These are phyloP conservation scores for Pherbina coryleti DNA, from an alignment of 2,888 invertebrate species.

Conservation along the genomic window DNA sequence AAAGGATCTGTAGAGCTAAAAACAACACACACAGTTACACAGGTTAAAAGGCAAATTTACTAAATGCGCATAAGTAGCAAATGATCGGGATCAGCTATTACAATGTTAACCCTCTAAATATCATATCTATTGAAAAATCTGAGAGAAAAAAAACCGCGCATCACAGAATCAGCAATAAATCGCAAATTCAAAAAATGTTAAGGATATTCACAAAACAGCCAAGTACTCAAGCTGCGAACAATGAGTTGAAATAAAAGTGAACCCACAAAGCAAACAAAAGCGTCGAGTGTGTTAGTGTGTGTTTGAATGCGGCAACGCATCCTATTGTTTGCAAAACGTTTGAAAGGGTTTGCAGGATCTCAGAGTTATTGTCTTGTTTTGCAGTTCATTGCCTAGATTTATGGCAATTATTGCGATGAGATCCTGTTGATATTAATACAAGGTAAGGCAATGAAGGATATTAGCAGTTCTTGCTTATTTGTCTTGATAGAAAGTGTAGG, in stretches of 20 bases:
- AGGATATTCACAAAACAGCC: not conserved
- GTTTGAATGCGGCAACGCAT: slow-evolving; percentile 17
- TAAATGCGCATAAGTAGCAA: slow-evolving; percentile 48
- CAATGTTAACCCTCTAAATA: not conserved
- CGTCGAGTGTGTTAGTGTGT: not conserved
- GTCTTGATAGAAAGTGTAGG: not conserved
- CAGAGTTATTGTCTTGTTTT: slow-evolving; percentile 19
- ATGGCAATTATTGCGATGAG: slow-evolving; percentile 21
- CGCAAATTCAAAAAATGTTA: slow-evolving; percentile 39
- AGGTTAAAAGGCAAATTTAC: slow-evolving; percentile 64
- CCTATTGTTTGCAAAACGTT: slow-evolving; percentile 19
- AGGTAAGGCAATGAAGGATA: not conserved
- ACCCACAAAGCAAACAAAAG: slow-evolving; percentile 42
- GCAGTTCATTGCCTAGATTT: slow-evolving; percentile 34
- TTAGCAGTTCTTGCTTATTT: not conserved
- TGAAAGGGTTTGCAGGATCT: slow-evolving; percentile 5
- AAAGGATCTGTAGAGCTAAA: slow-evolving; percentile 20
- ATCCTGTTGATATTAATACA: not conserved
- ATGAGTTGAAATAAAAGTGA: slow-evolving; percentile 15
- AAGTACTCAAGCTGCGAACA: slow-evolving; percentile 11
- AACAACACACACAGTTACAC: slow-evolving; percentile 4
- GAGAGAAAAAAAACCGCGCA: slow-evolving; percentile 19
- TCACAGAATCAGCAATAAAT: slow-evolving; percentile 46
- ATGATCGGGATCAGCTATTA: slow-evolving; percentile 24
- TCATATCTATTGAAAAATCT: not conserved